Base-by-base conservation (phyloP, 2,797 vertebrate genomes). In the Decapterus maruadsi region DNA sequence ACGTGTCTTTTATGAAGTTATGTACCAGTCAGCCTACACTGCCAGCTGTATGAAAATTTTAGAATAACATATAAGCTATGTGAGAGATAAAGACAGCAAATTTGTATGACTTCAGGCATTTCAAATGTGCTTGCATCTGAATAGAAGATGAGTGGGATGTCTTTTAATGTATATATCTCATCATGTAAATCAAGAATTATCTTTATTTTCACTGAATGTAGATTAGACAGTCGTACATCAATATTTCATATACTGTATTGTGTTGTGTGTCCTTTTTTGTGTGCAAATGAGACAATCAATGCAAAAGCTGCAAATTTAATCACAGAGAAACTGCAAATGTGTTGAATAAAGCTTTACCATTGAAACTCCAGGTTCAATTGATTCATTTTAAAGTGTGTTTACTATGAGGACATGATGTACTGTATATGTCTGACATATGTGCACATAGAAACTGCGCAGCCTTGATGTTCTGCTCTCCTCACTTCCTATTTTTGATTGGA, bases 1-100 rank as follows among this genome's bases (percentile, higher is more conserved):
- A 55, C 42, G 38, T 68, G 60, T 78, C 50, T 75, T 16, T 36
- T 36, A 36, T 36, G 34, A 36, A 8, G 34, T 36, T 68, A 92
- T 87, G 92, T 93, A 93, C 91, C 89, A 79, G 62, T 90, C 89
- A 92, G 92, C 90, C 69, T 87, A 87, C 91, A 94, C 94, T 94
- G 94, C 94, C 95, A 89, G 77, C 43, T 76, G 34, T 62, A 64
- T 78, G 74, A 82, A 50, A 55, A 82, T 67, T 73, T 81, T 38
- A 76, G 68, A 75, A 54, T 61, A 56, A 90, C n/a, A 65, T 77
- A 87, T 87, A 91, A 89, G 84, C 90, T 90, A 86, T 64, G 53
- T 61, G 7, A 84, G 58, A 62, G 38, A 78, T 72, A 46, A 22
- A 60, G 48, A 86, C 54, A 68, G 85, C 63, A 62, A 11, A 68